Evolutionary conservation across 2,888 invertebrate genomes (phyloP), one percentile per base, ranked within the genome.

Genomic region (Aspidiotus destructor): DNA sequence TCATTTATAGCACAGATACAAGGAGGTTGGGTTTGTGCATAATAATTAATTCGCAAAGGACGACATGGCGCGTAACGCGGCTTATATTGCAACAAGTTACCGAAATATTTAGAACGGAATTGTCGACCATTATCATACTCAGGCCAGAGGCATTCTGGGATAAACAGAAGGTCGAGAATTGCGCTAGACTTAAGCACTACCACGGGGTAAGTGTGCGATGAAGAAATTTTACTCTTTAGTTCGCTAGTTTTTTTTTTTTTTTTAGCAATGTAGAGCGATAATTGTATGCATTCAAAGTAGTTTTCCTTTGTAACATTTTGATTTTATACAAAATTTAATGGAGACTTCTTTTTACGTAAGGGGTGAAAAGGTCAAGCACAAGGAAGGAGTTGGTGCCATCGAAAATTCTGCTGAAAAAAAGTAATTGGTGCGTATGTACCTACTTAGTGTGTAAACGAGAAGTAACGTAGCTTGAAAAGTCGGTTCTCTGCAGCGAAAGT

Each of bases 141-240:
- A 81, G 86, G 73, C 84, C 87, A 40, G 88, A 88, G 75, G 85
- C 85, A 60, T 86, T 87, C 78, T 85, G 87, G 83, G 87, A 88
- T 75, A 87, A 87, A 75, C 85, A 86, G 75, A 76, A 81, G 41
- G 84, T 88, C 60, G 86, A 86, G 75, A 84, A 84, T 73, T 87
- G 86, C 76, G 82, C 86, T 63, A 83, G 82, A 73, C 79, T 82
- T 3, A 81, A 82, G 15, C 41, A 58, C 44, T 42, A 58, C 48
- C 41, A 65, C 55, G 65, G 65, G 44, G 65, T 65, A 28, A 17
- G 65, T 60, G 17, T 6, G 28, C 5, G 28, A 28, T 28, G 28
- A 28, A 28, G 28, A 5, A 28, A 28, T 28, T 28, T 28, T 28
- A 28, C 5, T 28, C 5, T 48, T 6, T 48, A 2, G 48, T n/a